Percentiles rank a stretch among this genome's conserved stretches.
phyloP scores from a whole-genome alignment of 1,140 invertebrate genomes.

The Sipha flava region DNA sequence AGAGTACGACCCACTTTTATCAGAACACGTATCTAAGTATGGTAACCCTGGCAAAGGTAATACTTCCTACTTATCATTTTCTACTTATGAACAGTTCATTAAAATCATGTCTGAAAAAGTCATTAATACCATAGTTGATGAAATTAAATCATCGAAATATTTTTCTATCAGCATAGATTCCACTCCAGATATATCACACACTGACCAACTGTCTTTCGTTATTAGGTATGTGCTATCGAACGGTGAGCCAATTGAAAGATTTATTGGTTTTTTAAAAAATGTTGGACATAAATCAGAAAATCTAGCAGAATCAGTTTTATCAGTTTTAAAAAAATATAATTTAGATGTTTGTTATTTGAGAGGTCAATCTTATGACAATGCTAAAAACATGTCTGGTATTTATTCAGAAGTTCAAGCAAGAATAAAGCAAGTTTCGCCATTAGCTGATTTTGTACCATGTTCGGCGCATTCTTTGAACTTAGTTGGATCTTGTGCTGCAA shows the following conservation, averaged over 20 bases:
- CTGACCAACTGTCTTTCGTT: not conserved
- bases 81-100: not conserved
- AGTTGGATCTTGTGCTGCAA: no score
- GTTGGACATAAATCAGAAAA: constrained; percentile 7
- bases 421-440: constrained; percentile 1
- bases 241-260: not conserved
- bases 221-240: not conserved
- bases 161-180: not conserved
- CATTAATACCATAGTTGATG: not conserved
- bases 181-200: not conserved
- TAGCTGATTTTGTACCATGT: constrained; percentile 15
- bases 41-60: not conserved
- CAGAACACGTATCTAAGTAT: not conserved
- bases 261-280: constrained; percentile 4
- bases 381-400: not conserved
- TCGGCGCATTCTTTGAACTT: no score
- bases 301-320: not conserved
- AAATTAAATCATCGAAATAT: not conserved
- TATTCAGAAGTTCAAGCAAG: constrained; percentile 1
- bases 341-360: constrained; percentile 33
- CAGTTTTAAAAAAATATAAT: constrained; percentile 4
- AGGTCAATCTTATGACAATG: not conserved
- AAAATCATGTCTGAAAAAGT: not conserved
- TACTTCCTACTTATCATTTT: constrained; percentile 24
- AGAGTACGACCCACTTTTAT: not conserved